A percentile compares a stretch with the other conserved stretches of the same genome.
phyloP scores from a whole-genome alignment of 2,113 vertebrate genomes.

The Pseudorectes ferrugineus region DNA sequence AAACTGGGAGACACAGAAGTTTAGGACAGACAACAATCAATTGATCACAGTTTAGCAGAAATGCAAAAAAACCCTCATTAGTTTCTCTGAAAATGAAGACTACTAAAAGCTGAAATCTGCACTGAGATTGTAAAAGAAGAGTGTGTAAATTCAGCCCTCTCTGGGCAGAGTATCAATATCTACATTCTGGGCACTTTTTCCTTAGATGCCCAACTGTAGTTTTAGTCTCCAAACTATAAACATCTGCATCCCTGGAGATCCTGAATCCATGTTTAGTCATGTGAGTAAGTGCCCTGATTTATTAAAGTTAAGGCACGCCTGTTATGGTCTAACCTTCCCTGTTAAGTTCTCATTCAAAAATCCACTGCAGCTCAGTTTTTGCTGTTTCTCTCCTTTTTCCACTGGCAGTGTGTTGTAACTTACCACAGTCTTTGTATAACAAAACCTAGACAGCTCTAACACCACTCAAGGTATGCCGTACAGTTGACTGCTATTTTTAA shows the following conservation, averaged over 20 bases:
- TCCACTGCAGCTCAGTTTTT: background rate
- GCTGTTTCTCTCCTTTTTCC: background rate
- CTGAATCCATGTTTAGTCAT: slow-evolving; percentile 11
- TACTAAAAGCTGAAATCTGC: background rate
- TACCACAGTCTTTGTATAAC: background rate
- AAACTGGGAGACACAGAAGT: background rate
- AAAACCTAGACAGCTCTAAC: background rate
- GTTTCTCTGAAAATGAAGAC: background rate
- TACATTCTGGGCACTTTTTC: background rate
- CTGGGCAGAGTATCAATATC: background rate
- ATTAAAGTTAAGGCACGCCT: background rate
- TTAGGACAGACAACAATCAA: background rate
- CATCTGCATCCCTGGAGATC: background rate
- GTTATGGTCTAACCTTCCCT: background rate
- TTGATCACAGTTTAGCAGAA: background rate
- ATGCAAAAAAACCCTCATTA: background rate
- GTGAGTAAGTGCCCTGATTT: background rate
- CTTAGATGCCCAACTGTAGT: background rate
- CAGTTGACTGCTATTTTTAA: slow-evolving; percentile 22
- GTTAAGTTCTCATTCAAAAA: slow-evolving; percentile 1
- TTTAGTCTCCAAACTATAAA: background rate
- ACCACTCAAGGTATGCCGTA: slow-evolving; percentile 2
- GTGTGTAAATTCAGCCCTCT: background rate
- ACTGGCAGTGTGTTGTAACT: background rate
- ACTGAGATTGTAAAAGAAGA: background rate